Evolutionary conservation across 2,888 invertebrate species (phyloP).

Genomic region (Aporophyla nigra): DNA sequence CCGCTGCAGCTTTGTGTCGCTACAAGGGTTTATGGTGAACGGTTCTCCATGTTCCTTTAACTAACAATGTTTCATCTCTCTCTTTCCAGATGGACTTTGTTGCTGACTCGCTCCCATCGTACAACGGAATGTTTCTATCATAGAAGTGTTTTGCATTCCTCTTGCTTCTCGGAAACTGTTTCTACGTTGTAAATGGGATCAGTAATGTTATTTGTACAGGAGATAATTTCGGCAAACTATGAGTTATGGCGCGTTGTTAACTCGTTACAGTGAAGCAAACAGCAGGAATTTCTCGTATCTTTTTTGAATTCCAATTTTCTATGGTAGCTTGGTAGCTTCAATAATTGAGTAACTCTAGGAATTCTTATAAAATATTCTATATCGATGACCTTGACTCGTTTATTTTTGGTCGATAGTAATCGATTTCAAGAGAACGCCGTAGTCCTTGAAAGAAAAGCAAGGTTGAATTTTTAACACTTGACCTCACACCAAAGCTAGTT

Average conservation of each 20-base stretch:
- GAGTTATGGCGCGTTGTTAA: constrained; percentile 42
- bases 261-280: constrained; percentile 30
- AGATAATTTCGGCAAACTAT: constrained; percentile 56
- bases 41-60: constrained; percentile 77
- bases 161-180: constrained; percentile 60
- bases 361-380: constrained; percentile 17
- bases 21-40: constrained; percentile 79
- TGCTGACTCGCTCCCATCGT: constrained; percentile 75
- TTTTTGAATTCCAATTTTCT: constrained; percentile 27
- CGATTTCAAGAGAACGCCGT: constrained; percentile 11
- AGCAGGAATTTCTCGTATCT: neutral
- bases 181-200: constrained; percentile 62
- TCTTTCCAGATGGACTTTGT: constrained; percentile 86
- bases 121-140: constrained; percentile 67
- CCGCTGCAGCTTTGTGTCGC: constrained; percentile 82
- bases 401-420: constrained; percentile 14
- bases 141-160: constrained; percentile 70
- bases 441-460: constrained; percentile 7
- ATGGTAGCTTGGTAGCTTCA: neutral
- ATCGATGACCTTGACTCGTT: constrained; percentile 10
- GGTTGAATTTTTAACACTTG: constrained; percentile 7
- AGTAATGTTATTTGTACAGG: constrained; percentile 54
- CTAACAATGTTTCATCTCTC: constrained; percentile 87
- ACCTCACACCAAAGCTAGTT: constrained; percentile 1
- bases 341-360: constrained; percentile 19